These are phyloP conservation scores for Drosophila hawaiiensis DNA, from an alignment of 2,888 invertebrate genomes.

Conservation along the genomic window DNA sequence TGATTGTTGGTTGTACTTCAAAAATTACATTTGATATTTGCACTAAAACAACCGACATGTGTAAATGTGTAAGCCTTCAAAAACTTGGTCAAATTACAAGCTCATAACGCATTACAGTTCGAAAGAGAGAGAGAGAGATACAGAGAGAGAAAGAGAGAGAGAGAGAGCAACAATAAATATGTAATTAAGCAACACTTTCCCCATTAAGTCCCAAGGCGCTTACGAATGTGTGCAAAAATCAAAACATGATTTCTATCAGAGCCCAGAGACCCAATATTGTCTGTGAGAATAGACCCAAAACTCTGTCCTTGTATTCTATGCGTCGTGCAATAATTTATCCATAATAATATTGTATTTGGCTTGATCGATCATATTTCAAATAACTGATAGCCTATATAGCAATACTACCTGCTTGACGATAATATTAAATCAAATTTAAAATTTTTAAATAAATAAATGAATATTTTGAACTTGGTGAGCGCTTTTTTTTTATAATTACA, in stretches of 20 bases:
- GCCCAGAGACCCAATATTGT: not conserved
- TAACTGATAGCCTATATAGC: not conserved
- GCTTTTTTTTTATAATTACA: not conserved
- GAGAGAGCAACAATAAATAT: not conserved
- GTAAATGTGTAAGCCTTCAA: constrained; percentile 29
- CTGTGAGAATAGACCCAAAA: not conserved
- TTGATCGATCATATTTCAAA: not conserved
- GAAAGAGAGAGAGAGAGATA: not conserved
- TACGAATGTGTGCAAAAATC: not conserved
- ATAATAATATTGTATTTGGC: not conserved
- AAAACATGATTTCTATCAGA: not conserved
- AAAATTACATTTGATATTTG: constrained; percentile 72
- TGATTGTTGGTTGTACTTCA: constrained; percentile 34
- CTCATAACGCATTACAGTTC: constrained; percentile 4
- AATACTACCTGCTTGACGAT: not conserved
- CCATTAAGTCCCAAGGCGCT: not conserved
- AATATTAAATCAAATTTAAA: no score
- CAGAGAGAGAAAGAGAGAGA: not conserved
- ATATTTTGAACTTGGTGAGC: not conserved
- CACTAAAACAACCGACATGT: constrained; percentile 24
- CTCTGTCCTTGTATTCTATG: no score
- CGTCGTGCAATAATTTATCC: not conserved
- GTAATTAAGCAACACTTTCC: not conserved
- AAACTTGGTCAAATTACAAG: constrained; percentile 55
- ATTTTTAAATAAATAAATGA: not conserved